Evolutionary conservation across 1,140 invertebrate species (phyloP), one percentile per base, ranked within the genome.

Genomic region (Diabrotica virgifera): DNA sequence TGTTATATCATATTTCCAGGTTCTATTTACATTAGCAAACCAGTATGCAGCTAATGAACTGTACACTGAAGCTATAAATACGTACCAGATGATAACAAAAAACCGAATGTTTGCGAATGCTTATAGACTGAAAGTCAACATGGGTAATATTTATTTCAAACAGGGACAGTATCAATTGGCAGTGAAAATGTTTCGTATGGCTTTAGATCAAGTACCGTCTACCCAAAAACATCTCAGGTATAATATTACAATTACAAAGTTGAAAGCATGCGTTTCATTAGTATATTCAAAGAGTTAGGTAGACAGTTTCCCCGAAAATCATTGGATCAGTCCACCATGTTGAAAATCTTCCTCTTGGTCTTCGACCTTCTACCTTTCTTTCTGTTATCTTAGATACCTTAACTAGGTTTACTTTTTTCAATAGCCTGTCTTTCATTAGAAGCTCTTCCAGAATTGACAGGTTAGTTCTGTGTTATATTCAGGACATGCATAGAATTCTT

Each of bases 141-240:
- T 99, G 90, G 97, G 96, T 3, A 99, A 99, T 78, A 97, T 99
- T 76, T 96, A 97, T 80, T 95, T 94, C 69, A 92, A 93, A 79
- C 92, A 97, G 84, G 94, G 93, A 37, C 93, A 98, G 74, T 94
- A 92, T 74, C 88, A 90, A 12, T 96, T 97, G 82, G 97, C 97
- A 5, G 90, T 99, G 54, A 99, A 99, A 83, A 92, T 97, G 84
- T 78, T 74, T 60, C 63, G 77, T 10, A 79, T 79, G 77, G 77
- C 77, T 57, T 68, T 79, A 52, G 77, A 79, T 65, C 77, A 79
- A 67, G 76, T 78, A 12, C 75, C 77, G 5, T 92, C 92, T 46
- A 91, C 90, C 24, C 92, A 97, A 74, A 97, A 95, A 77, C 90
- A 95, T 81, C 79, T 94, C 65, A 92, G 94, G 93, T 94, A 81